phyloP scores from a whole-genome alignment of 2,888 invertebrate species.

The Lasioglossum calceatum region DNA sequence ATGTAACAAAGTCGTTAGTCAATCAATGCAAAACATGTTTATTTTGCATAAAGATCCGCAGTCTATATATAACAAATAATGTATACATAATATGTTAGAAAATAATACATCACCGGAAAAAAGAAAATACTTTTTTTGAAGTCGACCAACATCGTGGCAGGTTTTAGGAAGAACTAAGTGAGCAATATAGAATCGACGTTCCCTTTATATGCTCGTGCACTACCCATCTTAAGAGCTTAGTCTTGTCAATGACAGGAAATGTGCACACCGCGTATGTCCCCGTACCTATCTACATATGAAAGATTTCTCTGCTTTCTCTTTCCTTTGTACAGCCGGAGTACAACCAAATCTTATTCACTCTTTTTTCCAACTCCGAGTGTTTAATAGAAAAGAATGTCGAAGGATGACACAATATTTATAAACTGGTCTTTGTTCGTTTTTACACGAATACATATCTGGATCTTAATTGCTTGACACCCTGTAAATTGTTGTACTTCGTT shows the following conservation, averaged over 20 bases:
- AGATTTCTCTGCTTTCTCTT: conserved; percentile 66
- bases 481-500: too few species aligned
- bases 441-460: too few species aligned
- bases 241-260: conserved; percentile 74
- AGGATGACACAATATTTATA: neutral
- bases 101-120: conserved; percentile 56
- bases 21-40: too few species aligned
- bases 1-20: too few species aligned
- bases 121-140: conserved; percentile 38
- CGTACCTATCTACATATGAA: conserved; percentile 49
- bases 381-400: neutral
- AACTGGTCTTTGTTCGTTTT: neutral
- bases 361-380: neutral
- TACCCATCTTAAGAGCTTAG: conserved; percentile 71
- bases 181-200: conserved; percentile 45
- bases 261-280: conserved; percentile 51
- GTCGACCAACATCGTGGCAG: conserved; percentile 52
- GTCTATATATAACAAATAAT: too few species aligned
- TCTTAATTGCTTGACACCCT: too few species aligned
- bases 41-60: too few species aligned
- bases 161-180: conserved; percentile 62
- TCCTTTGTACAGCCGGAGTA: conserved; percentile 2
- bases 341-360: neutral
- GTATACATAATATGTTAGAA: neutral
- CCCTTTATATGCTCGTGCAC: conserved; percentile 69